phyloP scores from a whole-genome alignment of 2,797 vertebrate genomes.

The Adrianichthys oophorus region DNA sequence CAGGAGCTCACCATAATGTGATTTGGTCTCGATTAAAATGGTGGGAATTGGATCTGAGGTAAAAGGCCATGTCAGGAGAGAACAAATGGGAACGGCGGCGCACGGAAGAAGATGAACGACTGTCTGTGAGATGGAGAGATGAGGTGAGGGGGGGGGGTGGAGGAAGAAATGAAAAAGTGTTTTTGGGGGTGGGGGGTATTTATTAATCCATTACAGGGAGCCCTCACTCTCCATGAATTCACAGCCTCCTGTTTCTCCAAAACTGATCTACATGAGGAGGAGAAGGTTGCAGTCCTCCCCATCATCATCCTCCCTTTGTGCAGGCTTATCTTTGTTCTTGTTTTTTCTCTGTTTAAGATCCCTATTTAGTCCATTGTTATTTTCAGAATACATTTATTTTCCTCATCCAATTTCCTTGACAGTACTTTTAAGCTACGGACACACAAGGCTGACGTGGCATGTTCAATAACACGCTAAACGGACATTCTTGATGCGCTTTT shows the following conservation, averaged over 20 bases:
- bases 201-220: constrained; percentile 3
- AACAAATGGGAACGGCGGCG: constrained; percentile 66
- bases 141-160: constrained; percentile 29
- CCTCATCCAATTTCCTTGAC: too few species aligned
- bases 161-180: background rate
- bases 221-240: too few species aligned
- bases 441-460: too few species aligned
- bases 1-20: constrained; percentile 56
- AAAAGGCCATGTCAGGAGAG: constrained; percentile 76
- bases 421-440: too few species aligned
- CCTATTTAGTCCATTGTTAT: background rate
- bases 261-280: background rate
- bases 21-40: constrained; percentile 76
- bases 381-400: too few species aligned
- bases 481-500: too few species aligned
- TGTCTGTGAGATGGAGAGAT: constrained; percentile 66
- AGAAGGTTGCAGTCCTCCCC: background rate
- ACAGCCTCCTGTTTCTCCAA: background rate
- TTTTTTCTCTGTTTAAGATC: background rate
- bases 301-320: background rate
- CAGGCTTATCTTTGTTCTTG: background rate
- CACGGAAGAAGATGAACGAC: constrained; percentile 69
- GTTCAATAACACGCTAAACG: too few species aligned
- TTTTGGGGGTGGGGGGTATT: background rate
- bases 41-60: constrained; percentile 76